A percentile compares a stretch with the other conserved stretches of the same genome.
Evolutionary conservation across 2,888 invertebrate species (phyloP).

Genomic region (Agrochola lota): DNA sequence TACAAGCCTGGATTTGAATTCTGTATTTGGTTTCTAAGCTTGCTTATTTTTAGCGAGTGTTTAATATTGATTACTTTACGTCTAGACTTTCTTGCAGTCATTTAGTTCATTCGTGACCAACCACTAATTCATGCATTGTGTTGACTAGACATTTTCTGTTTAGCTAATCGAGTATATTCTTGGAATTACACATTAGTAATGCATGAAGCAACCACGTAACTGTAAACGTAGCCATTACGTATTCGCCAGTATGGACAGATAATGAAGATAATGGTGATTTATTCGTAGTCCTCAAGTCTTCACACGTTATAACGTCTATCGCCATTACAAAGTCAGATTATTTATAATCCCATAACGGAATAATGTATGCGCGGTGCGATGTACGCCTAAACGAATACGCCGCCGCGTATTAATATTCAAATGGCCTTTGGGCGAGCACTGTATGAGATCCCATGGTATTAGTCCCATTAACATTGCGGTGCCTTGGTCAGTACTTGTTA

Average conservation of each 20-base stretch:
- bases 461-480: conserved; percentile 81
- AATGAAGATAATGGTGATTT: conserved; percentile 69
- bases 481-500: conserved; percentile 72
- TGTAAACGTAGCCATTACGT: conserved; percentile 59
- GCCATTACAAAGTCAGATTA: conserved; percentile 73
- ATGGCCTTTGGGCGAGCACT: conserved; percentile 82
- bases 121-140: conserved; percentile 59
- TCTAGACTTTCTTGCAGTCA: conserved; percentile 61
- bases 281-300: conserved; percentile 67
- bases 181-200: conserved; percentile 55
- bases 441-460: conserved; percentile 81
- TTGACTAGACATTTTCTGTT: conserved; percentile 60
- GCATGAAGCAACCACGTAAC: conserved; percentile 62
- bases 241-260: conserved; percentile 64
- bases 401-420: conserved; percentile 86
- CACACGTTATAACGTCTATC: conserved; percentile 69
- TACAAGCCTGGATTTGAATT: conserved; percentile 5
- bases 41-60: conserved; percentile 49
- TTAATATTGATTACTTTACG: conserved; percentile 60
- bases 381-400: conserved; percentile 79
- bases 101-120: conserved; percentile 63
- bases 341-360: conserved; percentile 79
- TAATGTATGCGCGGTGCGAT: conserved; percentile 81
- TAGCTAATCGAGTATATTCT: conserved; percentile 56
- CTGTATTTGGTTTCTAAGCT: conserved; percentile 8